Evolutionary conservation across 37 sponge, comb jelly and placozoan genomes (phyloP).

Genomic region (Petrosia ficiformis): DNA sequence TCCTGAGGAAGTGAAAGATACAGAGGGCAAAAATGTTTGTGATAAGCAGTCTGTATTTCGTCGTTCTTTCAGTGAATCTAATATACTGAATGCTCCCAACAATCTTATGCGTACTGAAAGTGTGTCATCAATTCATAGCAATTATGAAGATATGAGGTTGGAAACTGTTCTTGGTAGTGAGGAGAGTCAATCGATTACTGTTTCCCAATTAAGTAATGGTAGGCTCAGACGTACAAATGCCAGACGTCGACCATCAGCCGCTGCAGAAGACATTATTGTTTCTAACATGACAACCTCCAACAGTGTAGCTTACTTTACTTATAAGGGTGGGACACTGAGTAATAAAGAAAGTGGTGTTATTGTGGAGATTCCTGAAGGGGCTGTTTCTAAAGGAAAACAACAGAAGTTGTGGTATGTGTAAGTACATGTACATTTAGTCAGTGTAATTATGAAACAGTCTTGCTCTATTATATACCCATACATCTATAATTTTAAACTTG

Average conservation of each 20-base stretch:
- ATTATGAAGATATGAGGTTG: background rate
- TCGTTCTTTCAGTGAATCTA: constrained; percentile 6
- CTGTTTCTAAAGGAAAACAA: constrained; percentile 31
- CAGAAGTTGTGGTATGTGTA: constrained; percentile 68
- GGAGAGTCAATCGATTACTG: constrained; percentile 3
- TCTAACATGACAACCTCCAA: background rate
- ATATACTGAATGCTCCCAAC: background rate
- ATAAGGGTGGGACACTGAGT: constrained; percentile 46
- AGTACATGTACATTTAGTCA: no score
- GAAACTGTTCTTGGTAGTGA: no score
- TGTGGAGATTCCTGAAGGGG: constrained; percentile 63
- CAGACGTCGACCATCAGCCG: background rate
- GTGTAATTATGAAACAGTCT: no score
- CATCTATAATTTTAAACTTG: background rate
- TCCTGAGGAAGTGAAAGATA: no score
- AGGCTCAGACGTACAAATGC: constrained; percentile 16
- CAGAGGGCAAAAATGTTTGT: background rate
- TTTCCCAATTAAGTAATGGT: background rate
- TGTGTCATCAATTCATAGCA: background rate
- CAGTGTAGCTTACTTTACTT: constrained; percentile 34
- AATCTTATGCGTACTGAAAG: background rate
- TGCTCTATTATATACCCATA: no score
- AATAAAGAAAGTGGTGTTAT: constrained; percentile 38
- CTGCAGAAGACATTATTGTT: background rate
- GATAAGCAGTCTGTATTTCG: background rate